Conservation (phyloP, 1,140 invertebrate genomes). For the Rhyzopertha dominica region DNA sequence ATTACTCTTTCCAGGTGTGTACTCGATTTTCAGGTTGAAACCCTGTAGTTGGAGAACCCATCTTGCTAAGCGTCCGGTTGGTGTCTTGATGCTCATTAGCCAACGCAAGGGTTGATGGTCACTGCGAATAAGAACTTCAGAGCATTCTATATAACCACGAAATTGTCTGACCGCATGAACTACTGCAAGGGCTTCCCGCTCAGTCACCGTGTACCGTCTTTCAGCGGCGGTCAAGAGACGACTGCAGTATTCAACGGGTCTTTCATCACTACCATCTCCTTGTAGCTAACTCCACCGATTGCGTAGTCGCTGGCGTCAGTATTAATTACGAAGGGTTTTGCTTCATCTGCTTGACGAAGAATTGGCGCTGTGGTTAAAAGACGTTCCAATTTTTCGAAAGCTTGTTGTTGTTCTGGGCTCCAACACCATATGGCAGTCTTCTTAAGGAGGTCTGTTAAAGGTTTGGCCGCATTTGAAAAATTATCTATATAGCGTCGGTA, state of each 20-base stretch:
- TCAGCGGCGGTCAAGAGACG: conserved; percentile 43
- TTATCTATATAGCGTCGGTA: conserved; percentile 14
- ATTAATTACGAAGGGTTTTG: neutral
- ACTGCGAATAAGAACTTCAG: too few species aligned
- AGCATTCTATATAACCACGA: conserved; percentile 39
- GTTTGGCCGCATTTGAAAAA: conserved; percentile 33
- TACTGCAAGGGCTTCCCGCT: conserved; percentile 45
- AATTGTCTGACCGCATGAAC: conserved; percentile 39
- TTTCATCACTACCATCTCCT: neutral
- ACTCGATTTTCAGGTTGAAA: too few species aligned
- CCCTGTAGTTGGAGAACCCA: too few species aligned
- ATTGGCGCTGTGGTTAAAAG: neutral
- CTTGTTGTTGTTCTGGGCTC: conserved; percentile 6
- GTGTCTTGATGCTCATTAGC: too few species aligned
- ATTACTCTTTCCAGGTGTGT: too few species aligned
- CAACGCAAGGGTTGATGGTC: too few species aligned
- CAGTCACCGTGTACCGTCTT: conserved; percentile 41
- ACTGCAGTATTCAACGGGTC: conserved; percentile 16
- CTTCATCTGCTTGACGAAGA: neutral
- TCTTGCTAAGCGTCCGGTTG: too few species aligned
- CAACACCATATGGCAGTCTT: too few species aligned
- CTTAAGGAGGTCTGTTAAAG: conserved; percentile 31
- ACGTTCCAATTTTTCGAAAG: neutral
- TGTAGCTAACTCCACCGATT: neutral
- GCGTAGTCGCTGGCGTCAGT: conserved; percentile 1